Evolutionary conservation across 1,140 invertebrate genomes (phyloP).

Genomic region (Globodera ellingtonae): DNA sequence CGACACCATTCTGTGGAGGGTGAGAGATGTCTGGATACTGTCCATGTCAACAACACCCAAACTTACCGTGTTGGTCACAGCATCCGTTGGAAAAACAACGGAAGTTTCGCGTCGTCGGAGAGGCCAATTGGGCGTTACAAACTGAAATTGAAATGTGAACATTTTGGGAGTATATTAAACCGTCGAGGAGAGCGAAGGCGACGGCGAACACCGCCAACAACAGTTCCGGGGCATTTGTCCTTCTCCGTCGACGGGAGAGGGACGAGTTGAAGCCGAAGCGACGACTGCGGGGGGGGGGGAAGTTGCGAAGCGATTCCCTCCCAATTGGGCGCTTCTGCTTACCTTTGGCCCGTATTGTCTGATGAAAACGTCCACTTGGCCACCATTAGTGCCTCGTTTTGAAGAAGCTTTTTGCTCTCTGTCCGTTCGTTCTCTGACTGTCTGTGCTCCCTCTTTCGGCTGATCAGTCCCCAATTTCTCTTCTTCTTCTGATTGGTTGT

Average conservation of each 20-base stretch:
- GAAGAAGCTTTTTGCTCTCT: too few relatives aligned
- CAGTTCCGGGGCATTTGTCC: neutral
- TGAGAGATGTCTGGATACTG: too few relatives aligned
- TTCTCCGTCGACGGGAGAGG: neutral
- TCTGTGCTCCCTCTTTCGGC: too few relatives aligned
- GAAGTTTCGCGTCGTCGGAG: conserved; percentile 48
- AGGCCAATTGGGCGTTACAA: conserved; percentile 24
- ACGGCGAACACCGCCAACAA: neutral
- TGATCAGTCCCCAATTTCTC: neutral
- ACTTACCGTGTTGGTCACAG: conserved; percentile 54
- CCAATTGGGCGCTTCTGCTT: too few relatives aligned
- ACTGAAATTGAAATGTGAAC: neutral
- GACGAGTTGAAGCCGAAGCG: neutral
- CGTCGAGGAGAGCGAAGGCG: neutral
- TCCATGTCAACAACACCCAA: neutral
- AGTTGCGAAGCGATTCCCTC: neutral
- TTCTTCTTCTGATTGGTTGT: neutral
- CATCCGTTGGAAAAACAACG: conserved; percentile 53
- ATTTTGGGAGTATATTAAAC: neutral
- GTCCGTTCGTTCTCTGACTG: too few relatives aligned
- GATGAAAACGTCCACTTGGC: neutral
- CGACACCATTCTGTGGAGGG: conserved; percentile 43
- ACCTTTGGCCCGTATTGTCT: too few relatives aligned
- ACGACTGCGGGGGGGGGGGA: neutral
- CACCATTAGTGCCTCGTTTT: too few relatives aligned